Evolutionary conservation across 1,140 invertebrate species (phyloP), one percentile per base, ranked within the genome.

Genomic region (Ganaspis sp.): DNA sequence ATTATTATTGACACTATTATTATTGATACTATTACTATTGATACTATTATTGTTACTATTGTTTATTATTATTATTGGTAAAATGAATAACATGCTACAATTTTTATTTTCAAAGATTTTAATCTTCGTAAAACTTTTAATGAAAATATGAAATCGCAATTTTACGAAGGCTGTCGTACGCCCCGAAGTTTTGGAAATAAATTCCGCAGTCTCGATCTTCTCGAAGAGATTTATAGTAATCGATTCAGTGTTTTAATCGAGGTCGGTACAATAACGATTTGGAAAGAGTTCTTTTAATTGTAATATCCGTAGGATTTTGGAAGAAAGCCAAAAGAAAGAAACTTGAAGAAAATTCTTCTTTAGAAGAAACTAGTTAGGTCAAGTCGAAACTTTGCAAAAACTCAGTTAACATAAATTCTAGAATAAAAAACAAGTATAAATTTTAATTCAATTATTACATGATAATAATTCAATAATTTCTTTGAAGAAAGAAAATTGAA

Each of bases 211-310:
- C 1, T 26, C 21, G 11, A 58, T 58, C 12, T 58, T 23, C 21
- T 4, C 12, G 54, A 5, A 64, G 23, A 54, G 26, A 64, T 64
- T 64, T 64, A 64, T 64, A 15, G 58, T 64, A 64, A 64, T 29
- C 58, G 58, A 64, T 64, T 49, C 8, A 49, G 19, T 49, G 45
- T 49, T 49, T n/a, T 49, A 49, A 49, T 19, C 0, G 45, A 49
- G 45, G 45, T 64, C 26, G 58, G 26, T 34, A 29, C 12, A 64
- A 64, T 64, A 64, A 34, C 26, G 23, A 64, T 64, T 64, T 29
- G 15, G 12, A 64, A 29, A 29, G 58, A 64, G 15, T 29, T 64
- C 58, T 29, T 64, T 64, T 64, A 64, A 64, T 64, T 64, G 58
- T 26, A 64, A 64, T 64, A 64, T 64, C 23, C 6, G 26, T 8